A percentile compares a stretch with the other conserved stretches of the same genome.
Evolutionary conservation across 64 coral and sea anemone genomes (phyloP).

Genomic region (Anthopleura sola): DNA sequence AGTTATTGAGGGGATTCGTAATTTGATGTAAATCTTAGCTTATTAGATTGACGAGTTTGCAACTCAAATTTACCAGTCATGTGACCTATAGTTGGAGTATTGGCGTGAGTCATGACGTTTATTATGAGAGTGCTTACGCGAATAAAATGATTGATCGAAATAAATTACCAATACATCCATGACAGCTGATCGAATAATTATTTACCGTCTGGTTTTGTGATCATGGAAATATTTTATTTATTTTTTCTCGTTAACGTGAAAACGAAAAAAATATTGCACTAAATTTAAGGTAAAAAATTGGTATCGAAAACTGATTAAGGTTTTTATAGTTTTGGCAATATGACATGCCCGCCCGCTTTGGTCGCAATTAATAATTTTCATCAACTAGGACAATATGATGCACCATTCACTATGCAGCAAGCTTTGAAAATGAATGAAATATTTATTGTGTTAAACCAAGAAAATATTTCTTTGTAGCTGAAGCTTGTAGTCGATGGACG

Average conservation of each 20-base stretch:
- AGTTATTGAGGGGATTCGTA: no score
- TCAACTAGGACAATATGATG: not conserved
- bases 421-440: slow-evolving; percentile 13
- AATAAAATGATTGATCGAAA: not conserved
- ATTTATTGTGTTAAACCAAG: slow-evolving; percentile 20
- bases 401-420: not conserved
- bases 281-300: not conserved
- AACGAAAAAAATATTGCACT: not conserved
- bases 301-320: not conserved
- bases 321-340: not conserved
- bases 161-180: not conserved
- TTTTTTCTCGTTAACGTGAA: not conserved
- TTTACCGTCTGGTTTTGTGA: not conserved
- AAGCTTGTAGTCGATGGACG: not conserved
- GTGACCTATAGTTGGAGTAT: not conserved
- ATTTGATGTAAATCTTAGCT: not conserved
- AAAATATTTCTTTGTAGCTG: not conserved
- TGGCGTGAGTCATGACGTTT: not conserved
- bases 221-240: no score
- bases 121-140: not conserved
- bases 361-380: not conserved
- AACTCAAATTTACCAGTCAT: not conserved
- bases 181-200: not conserved
- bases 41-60: not conserved
- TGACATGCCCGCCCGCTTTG: not conserved